A percentile compares a stretch with the other conserved stretches of the same genome.
Evolutionary conservation across 1,140 invertebrate species (phyloP).

Genomic region (Megathymus violae): DNA sequence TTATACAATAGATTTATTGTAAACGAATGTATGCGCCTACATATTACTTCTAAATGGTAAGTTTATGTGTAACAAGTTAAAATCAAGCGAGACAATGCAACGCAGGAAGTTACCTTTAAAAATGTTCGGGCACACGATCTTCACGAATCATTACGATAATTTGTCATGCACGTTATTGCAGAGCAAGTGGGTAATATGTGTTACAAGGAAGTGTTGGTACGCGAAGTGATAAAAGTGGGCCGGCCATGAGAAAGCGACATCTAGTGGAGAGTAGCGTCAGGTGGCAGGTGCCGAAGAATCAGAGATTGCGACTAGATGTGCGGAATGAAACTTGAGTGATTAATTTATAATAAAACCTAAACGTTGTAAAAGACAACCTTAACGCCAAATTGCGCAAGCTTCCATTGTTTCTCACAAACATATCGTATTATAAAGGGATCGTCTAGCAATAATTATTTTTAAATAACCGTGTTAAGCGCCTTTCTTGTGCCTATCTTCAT

Average conservation of each 20-base stretch:
- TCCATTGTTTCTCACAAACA: slow-evolving; percentile 77
- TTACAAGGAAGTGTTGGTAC: slow-evolving; percentile 60
- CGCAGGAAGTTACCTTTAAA: slow-evolving; percentile 52
- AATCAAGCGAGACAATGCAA: slow-evolving; percentile 56
- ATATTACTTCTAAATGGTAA: slow-evolving; percentile 25
- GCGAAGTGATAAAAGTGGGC: slow-evolving; percentile 75
- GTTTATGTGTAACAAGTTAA: slow-evolving; percentile 13
- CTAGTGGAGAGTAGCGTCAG: slow-evolving; percentile 62
- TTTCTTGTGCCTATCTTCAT: slow-evolving; percentile 79
- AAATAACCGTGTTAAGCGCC: slow-evolving; percentile 70
- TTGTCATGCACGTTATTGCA: slow-evolving; percentile 41
- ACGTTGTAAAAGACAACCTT: slow-evolving; percentile 41
- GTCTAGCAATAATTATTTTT: slow-evolving; percentile 57
- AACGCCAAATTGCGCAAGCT: slow-evolving; percentile 80
- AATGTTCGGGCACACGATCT: slow-evolving; percentile 24
- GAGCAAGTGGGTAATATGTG: slow-evolving; percentile 48
- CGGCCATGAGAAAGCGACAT: slow-evolving; percentile 79
- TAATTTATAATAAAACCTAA: slow-evolving; percentile 42
- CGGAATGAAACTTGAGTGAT: slow-evolving; percentile 78
- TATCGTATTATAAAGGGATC: slow-evolving; percentile 73
- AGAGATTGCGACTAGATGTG: slow-evolving; percentile 77
- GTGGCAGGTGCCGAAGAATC: slow-evolving; percentile 77
- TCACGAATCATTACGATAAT: slow-evolving; percentile 17
- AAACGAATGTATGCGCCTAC: slow-evolving; percentile 8
- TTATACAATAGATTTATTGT: slow-evolving; percentile 20